Percentiles rank a stretch among this genome's conserved stretches.
Evolutionary conservation across 2,797 vertebrate genomes (phyloP).

Genomic region (Streptopelia turtur): DNA sequence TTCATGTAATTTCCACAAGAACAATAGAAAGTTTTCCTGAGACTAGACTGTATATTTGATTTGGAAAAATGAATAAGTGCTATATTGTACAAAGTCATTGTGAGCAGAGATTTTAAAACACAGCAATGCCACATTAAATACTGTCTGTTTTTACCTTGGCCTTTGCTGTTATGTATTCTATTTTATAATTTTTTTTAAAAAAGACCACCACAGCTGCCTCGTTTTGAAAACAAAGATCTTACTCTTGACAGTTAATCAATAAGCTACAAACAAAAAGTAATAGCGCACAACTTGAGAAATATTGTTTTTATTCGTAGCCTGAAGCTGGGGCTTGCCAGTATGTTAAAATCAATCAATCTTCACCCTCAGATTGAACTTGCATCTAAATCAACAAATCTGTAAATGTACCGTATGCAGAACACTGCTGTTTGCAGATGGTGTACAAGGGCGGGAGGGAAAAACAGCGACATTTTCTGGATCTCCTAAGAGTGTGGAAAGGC

Average conservation of each 20-base stretch:
- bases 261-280: slow-evolving; percentile 76
- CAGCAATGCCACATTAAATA: not conserved
- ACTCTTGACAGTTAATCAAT: slow-evolving; percentile 77
- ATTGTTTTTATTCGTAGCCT: slow-evolving; percentile 64
- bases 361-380: slow-evolving; percentile 17
- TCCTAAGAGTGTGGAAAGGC: not conserved
- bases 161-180: not conserved
- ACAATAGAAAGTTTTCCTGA: not conserved
- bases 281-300: slow-evolving; percentile 71
- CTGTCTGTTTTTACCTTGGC: not conserved
- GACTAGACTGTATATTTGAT: not conserved
- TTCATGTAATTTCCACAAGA: not conserved
- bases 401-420: slow-evolving; percentile 13
- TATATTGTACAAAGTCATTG: not conserved
- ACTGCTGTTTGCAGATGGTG: not conserved
- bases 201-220: slow-evolving; percentile 54
- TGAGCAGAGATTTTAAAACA: not conserved
- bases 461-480: not conserved
- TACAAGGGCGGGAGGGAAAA: not conserved
- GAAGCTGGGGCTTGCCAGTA: slow-evolving; percentile 51
- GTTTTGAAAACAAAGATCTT: slow-evolving; percentile 67
- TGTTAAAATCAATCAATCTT: slow-evolving; percentile 69
- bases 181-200: not conserved
- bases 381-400: slow-evolving; percentile 47
- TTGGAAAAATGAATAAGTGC: not conserved